Conservation (phyloP, 2,797 vertebrate genomes). For the Tinamus major region DNA sequence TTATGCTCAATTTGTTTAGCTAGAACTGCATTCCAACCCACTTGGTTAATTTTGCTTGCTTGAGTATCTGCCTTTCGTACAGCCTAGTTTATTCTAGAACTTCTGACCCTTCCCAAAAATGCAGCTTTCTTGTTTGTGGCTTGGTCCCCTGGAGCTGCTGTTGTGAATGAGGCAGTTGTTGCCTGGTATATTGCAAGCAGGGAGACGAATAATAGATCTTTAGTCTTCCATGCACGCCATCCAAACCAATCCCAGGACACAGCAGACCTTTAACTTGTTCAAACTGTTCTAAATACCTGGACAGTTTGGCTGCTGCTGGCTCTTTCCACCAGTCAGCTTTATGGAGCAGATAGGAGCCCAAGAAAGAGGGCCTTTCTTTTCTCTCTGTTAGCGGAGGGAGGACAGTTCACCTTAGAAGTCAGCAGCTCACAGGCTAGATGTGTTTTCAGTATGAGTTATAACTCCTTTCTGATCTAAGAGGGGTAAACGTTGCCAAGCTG, state of each 20-base stretch:
- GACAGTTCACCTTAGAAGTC: background rate
- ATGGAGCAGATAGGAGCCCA: background rate
- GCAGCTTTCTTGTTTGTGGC: background rate
- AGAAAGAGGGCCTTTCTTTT: background rate
- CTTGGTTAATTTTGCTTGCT: background rate
- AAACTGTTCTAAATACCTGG: background rate
- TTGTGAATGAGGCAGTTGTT: background rate
- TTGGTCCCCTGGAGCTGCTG: background rate
- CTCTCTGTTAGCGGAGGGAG: background rate
- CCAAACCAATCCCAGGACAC: background rate
- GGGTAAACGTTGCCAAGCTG: background rate
- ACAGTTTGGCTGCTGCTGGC: background rate
- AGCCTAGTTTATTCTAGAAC: background rate
- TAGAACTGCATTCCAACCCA: background rate
- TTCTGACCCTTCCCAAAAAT: background rate
- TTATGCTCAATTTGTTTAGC: background rate
- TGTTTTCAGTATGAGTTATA: background rate
- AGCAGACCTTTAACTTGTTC: background rate
- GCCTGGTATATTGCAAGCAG: background rate
- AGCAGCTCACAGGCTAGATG: background rate
- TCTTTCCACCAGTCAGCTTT: fast-evolving
- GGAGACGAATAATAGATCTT: background rate
- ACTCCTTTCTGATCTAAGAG: background rate
- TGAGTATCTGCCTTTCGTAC: background rate
- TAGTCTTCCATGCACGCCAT: background rate